These are phyloP conservation scores for Xiphias gladius DNA, from an alignment of 2,113 vertebrate species.

Conservation along the genomic window DNA sequence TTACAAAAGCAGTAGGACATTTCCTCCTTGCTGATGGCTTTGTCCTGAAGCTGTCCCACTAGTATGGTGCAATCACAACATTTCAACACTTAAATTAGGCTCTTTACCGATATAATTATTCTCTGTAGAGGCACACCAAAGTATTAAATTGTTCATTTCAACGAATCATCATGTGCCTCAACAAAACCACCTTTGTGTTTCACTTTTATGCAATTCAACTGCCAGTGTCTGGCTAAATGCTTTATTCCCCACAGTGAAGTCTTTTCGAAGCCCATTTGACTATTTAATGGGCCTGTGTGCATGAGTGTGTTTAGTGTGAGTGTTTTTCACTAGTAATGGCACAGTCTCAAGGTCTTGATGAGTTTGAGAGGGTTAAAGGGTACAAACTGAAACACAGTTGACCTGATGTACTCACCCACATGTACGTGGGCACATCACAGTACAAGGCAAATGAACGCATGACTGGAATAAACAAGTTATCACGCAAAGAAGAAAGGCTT, in stretches of 20 bases:
- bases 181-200: constrained; percentile 74
- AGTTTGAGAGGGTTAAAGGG: neutral
- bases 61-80: constrained; percentile 19
- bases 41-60: constrained; percentile 11
- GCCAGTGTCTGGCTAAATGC: constrained; percentile 63
- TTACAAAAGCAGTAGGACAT: neutral
- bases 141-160: constrained; percentile 57
- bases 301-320: constrained; percentile 22
- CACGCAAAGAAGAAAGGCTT: constrained; percentile 18
- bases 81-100: constrained; percentile 45
- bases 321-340: constrained; percentile 36
- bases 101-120: constrained; percentile 53
- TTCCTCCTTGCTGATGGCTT: constrained; percentile 11
- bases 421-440: neutral
- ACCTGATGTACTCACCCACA: constrained; percentile 24
- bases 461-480: constrained; percentile 27
- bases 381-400: constrained; percentile 23
- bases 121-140: constrained; percentile 41
- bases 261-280: constrained; percentile 46
- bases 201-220: constrained; percentile 26
- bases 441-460: constrained; percentile 5
- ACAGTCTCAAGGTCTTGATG: constrained; percentile 9
- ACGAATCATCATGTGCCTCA: constrained; percentile 35
- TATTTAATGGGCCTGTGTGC: constrained; percentile 42
- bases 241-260: constrained; percentile 64